Evolutionary conservation across 2,888 invertebrate genomes (phyloP), one percentile per base, ranked within the genome.

Genomic region (Ennomos quercinarius): DNA sequence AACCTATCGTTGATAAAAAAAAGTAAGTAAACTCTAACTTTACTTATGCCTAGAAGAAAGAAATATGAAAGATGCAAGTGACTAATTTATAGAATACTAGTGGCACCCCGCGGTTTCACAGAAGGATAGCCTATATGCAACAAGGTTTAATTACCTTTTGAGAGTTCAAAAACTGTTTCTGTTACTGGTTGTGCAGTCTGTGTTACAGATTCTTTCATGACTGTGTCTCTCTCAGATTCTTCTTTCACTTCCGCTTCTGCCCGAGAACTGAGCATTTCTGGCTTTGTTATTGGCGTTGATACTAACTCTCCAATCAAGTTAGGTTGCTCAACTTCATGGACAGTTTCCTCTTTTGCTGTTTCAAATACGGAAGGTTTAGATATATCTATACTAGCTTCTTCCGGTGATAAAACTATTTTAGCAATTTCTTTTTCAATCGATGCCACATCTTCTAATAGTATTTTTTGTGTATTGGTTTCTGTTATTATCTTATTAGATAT

Each of bases 331-430:
- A 27, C 47, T 12, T 44, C 10, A 17, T 12, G 9, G n/a, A 42
- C 52, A 58, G 46, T 54, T 43, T 60, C 37, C 13, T 12, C 44
- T 44, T 56, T 11, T 10, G 40, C 47, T 51, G 55, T 60, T 44
- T 57, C 61, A 0, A 67, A 36, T 27, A 57, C 59, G 3, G 49
- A 27, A 46, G 60, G 9, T 50, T 52, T 40, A 13, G 12, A 41
- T 46, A 46, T n/a, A 6, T 27, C 27, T 27, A 6, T 27, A 27
- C 6, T 27, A 27, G 4, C 27, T 27, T 27, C 27, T 27, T 27
- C 6, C 4, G 27, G 27, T 27, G 27, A 6, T 27, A 27, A 27
- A 27, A 27, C 6, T 27, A 6, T 0, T 27, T 27, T 27, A 6
- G 27, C 27, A 27, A 27, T 6, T 27, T 27, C 6, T 27, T 27